A percentile compares a stretch with the other conserved stretches of the same genome.
These are phyloP conservation scores for Ectropis crepuscularia DNA, from an alignment of 2,888 invertebrate species.

Conservation along the genomic window DNA sequence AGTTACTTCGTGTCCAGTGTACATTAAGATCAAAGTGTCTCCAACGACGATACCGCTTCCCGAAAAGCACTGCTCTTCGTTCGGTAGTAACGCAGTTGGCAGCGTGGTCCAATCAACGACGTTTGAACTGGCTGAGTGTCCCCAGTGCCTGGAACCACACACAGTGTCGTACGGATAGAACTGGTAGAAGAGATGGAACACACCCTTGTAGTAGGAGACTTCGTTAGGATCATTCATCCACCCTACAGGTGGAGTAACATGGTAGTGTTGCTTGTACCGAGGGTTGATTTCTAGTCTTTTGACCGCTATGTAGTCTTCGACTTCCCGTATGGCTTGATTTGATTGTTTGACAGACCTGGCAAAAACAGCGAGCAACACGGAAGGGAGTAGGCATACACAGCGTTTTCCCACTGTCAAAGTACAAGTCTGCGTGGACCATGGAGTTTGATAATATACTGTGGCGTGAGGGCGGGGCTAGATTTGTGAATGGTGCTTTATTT, in stretches of 20 bases:
- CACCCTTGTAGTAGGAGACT: slow-evolving; percentile 78
- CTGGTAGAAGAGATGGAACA: slow-evolving; percentile 83
- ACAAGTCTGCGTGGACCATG: too few species aligned
- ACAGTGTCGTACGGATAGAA: slow-evolving; percentile 75
- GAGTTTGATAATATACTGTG: too few species aligned
- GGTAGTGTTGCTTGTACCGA: slow-evolving; percentile 69
- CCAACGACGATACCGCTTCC: slow-evolving; percentile 75
- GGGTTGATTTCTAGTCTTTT: slow-evolving; percentile 65
- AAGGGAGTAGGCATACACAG: too few species aligned
- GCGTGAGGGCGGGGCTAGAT: too few species aligned
- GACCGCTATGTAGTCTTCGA: slow-evolving; percentile 68
- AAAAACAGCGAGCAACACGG: too few species aligned
- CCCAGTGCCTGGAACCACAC: slow-evolving; percentile 84
- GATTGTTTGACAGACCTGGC: slow-evolving; percentile 46
- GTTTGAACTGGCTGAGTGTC: slow-evolving; percentile 75
- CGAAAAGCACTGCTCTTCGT: slow-evolving; percentile 74
- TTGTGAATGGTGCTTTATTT: too few species aligned
- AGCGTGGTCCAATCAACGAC: slow-evolving; percentile 78
- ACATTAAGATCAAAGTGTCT: slow-evolving; percentile 67
- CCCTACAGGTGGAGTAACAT: slow-evolving; percentile 73
- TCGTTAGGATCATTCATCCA: slow-evolving; percentile 86
- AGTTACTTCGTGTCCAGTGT: slow-evolving; percentile 62
- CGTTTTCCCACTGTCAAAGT: too few species aligned
- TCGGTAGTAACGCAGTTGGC: slow-evolving; percentile 79
- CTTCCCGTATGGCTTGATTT: slow-evolving; percentile 46